These are phyloP conservation scores for Cheirogaleus medius DNA, from an alignment of 2,113 vertebrate genomes.

Conservation along the genomic window DNA sequence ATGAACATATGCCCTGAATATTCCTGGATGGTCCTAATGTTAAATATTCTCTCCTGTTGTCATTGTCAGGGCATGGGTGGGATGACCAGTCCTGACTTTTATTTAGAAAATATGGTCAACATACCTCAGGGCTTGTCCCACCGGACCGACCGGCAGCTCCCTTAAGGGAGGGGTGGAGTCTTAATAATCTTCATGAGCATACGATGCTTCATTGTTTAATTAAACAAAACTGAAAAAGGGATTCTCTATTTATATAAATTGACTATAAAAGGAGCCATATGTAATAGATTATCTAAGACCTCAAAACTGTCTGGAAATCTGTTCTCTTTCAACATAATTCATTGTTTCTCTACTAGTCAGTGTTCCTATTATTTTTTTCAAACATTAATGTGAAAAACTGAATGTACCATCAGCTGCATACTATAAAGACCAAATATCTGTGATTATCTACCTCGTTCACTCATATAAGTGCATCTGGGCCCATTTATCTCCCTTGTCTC, in stretches of 20 bases:
- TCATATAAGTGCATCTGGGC: neutral
- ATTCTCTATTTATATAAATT: slow-evolving; percentile 48
- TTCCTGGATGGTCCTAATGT: neutral
- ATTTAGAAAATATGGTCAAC: slow-evolving; percentile 14
- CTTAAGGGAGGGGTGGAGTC: slow-evolving; percentile 19
- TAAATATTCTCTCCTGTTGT: slow-evolving; percentile 6
- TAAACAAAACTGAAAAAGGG: slow-evolving; percentile 42
- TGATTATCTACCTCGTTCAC: neutral
- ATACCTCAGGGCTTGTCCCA: neutral
- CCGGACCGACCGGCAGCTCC: slow-evolving; percentile 7
- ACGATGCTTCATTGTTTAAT: neutral
- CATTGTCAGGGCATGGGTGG: neutral
- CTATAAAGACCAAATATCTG: neutral
- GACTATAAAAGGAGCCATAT: slow-evolving; percentile 41
- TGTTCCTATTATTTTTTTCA: neutral
- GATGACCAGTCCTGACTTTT: slow-evolving; percentile 13
- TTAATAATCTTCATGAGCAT: neutral
- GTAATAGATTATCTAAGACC: slow-evolving; percentile 55
- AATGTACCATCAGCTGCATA: neutral
- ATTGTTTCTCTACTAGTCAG: slow-evolving; percentile 26
- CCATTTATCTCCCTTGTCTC: neutral
- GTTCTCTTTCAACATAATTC: slow-evolving; percentile 52
- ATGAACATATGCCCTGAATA: slow-evolving; percentile 42
- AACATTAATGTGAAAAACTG: neutral
- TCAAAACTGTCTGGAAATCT: slow-evolving; percentile 67